phyloP scores from a whole-genome alignment of 2,113 vertebrate genomes.

The Protobothrops mucrosquamatus region DNA sequence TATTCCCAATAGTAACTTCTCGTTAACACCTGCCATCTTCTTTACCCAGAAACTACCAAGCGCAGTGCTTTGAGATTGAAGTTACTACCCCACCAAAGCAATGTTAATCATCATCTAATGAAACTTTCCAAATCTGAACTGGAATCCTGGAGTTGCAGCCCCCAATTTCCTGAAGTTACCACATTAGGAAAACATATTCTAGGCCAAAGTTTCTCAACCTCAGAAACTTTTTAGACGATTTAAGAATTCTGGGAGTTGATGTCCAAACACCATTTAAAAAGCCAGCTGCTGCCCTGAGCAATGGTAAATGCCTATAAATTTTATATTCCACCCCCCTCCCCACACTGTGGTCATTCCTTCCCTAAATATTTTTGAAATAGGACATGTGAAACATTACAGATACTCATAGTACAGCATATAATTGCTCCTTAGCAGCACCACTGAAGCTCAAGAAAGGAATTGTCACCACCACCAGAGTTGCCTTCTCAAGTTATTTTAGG shows the following conservation, averaged over 20 bases:
- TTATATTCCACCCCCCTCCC: not conserved
- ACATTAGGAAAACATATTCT: not conserved
- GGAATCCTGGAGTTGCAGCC: not conserved
- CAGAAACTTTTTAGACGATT: not conserved
- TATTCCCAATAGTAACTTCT: too few relatives aligned
- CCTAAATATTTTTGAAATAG: not conserved
- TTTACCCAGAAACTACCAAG: not conserved
- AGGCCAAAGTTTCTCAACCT: not conserved
- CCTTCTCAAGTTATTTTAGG: not conserved
- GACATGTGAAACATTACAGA: not conserved
- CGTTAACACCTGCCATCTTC: not conserved
- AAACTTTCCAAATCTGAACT: not conserved
- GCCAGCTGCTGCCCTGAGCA: not conserved
- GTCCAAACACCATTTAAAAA: not conserved
- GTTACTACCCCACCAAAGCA: not conserved
- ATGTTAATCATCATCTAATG: not conserved
- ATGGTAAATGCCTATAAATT: too few relatives aligned
- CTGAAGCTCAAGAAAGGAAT: not conserved
- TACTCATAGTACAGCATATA: not conserved
- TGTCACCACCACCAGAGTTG: not conserved
- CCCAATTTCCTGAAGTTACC: not conserved
- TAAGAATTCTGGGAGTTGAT: not conserved
- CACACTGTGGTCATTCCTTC: too few relatives aligned
- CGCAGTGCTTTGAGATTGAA: not conserved
- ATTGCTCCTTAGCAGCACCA: not conserved